Evolutionary conservation across 2,888 invertebrate species (phyloP), one percentile per base, ranked within the genome.

Genomic region (Caprella mutica): DNA sequence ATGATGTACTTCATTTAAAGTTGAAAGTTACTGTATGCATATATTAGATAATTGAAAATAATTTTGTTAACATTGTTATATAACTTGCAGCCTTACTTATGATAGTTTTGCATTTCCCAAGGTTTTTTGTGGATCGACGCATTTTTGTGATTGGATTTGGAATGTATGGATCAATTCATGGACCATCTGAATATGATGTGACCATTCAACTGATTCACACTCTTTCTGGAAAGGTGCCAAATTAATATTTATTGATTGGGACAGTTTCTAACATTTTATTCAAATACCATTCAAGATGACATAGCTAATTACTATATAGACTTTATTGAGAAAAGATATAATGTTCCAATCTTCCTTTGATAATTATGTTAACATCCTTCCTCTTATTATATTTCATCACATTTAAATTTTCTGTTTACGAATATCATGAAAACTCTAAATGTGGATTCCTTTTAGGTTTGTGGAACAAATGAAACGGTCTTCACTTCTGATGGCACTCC

Each of bases 101-200:
- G 8, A 27, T 1, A 4, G 5, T 44, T 44, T 17, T 12, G 2
- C 8, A 44, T 48, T 29, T 59, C 70, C 73, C 17, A 68, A 81
- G 86, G 68, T 88, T 89, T 71, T 81, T 81, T 29, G 86, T 86
- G 1, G 86, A 88, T 70, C 79, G 83, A 67, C 77, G 83, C 59
- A 85, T 89, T 67, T 87, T 84, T 73, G 80, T 89, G 21, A 84
- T 86, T 59, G 89, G 88, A 1, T 86, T 88, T 72, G 88, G 88
- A 57, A 74, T 89, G 63, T 88, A 86, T 71, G 88, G 87, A 29
- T 85, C 86, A 29, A 84, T 86, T 68, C 83, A 84, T 71, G 85
- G 84, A 24, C 80, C 82, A 1, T 80, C 83, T 6, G 86, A 86
- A 70, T 88, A 87, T 72, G 80, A 82, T 70, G 85, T 84, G 39